Percentiles rank a stretch among this genome's conserved stretches.
Conservation (phyloP, 64 coral and sea anemone species). For the Astreopora myriophthalma region DNA sequence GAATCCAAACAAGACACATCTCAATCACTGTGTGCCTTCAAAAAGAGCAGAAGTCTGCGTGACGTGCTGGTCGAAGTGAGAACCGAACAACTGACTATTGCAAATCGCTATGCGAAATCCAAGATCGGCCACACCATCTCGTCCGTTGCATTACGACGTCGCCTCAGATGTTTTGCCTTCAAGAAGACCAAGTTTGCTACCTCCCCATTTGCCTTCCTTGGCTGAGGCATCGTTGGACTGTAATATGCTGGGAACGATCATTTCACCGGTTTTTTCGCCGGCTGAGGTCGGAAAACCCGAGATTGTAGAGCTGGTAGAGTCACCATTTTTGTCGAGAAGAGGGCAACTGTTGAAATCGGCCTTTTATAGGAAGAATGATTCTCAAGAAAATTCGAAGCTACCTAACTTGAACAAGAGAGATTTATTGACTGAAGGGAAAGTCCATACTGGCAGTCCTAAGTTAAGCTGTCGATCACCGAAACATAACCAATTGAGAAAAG, state of each 20-base stretch:
- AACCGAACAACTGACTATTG: not conserved
- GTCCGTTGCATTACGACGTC: not conserved
- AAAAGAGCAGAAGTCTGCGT: no score
- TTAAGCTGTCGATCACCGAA: not conserved
- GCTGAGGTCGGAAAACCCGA: slow-evolving; percentile 8
- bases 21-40: not conserved
- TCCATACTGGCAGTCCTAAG: not conserved
- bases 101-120: not conserved
- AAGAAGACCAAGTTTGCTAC: not conserved
- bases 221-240: not conserved
- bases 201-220: slow-evolving; percentile 6
- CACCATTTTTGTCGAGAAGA: not conserved
- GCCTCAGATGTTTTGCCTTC: not conserved
- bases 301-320: not conserved
- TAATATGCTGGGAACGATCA: not conserved
- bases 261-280: not conserved
- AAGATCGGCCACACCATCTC: not conserved
- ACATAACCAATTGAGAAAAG: not conserved
- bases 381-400: not conserved
- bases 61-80: not conserved
- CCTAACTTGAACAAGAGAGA: not conserved
- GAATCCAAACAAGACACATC: not conserved
- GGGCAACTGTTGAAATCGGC: not conserved
- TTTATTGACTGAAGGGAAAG: not conserved
- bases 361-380: not conserved